Evolutionary conservation across 1,140 invertebrate species (phyloP).

Genomic region (Zaprionus africanus): DNA sequence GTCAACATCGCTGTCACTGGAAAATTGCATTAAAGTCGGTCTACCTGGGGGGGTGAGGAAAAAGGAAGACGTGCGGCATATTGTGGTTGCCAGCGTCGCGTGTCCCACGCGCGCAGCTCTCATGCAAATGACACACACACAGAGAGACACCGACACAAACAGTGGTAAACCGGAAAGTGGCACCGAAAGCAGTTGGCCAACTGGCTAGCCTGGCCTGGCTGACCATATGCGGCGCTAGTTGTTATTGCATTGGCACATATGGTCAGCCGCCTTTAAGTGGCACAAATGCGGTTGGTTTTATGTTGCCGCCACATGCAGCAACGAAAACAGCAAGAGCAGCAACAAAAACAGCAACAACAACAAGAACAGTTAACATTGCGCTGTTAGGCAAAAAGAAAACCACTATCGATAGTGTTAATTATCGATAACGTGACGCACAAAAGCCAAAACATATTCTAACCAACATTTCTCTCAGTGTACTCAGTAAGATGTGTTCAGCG

Average conservation of each 20-base stretch:
- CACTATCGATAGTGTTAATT: neutral
- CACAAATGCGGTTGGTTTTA: constrained; percentile 44
- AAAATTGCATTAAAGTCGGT: no score
- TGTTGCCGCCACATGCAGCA: constrained; percentile 39
- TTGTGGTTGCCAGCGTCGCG: constrained; percentile 15
- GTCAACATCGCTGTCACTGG: constrained; percentile 11
- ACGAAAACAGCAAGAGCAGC: constrained; percentile 4
- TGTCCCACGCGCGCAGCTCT: constrained; percentile 19
- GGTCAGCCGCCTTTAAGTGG: constrained; percentile 39
- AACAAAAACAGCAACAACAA: neutral
- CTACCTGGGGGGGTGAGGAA: neutral
- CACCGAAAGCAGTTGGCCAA: constrained; percentile 16
- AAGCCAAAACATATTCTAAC: neutral
- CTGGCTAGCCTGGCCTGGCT: constrained; percentile 5
- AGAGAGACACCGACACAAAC: neutral
- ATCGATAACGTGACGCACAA: neutral
- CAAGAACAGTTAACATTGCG: neutral
- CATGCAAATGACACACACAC: constrained; percentile 22
- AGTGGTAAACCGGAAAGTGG: constrained; percentile 12
- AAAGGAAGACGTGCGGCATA: neutral
- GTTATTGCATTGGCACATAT: constrained; percentile 38
- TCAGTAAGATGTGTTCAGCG: no score
- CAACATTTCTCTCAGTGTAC: constrained; percentile 9
- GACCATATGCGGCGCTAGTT: constrained; percentile 1
- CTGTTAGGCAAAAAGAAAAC: neutral